These are phyloP conservation scores for Fragum fragum DNA, from an alignment of 2,888 invertebrate species.

Conservation along the genomic window DNA sequence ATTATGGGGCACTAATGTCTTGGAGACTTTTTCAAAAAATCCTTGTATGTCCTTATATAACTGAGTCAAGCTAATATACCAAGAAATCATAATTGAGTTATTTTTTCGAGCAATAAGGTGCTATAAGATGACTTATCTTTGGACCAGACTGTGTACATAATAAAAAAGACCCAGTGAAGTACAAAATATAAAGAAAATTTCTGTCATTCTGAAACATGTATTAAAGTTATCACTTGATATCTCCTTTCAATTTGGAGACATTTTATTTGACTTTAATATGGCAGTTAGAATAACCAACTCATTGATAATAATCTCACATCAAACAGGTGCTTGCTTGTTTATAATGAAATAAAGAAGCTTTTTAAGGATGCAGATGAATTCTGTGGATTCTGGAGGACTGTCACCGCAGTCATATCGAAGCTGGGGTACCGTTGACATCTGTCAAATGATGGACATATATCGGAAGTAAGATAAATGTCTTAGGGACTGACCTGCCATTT, in stretches of 20 bases:
- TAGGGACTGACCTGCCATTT: slow-evolving; percentile 27
- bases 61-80: too few species aligned
- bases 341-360: slow-evolving; percentile 22
- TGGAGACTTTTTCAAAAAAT: too few species aligned
- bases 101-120: too few species aligned
- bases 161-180: too few species aligned
- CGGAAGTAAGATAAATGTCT: slow-evolving; percentile 44
- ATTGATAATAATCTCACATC: slow-evolving; percentile 27
- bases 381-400: slow-evolving; percentile 1
- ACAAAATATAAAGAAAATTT: too few species aligned
- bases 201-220: not conserved
- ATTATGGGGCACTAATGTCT: too few species aligned
- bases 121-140: too few species aligned
- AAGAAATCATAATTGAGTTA: too few species aligned
- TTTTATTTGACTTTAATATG: slow-evolving; percentile 63
- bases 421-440: slow-evolving; percentile 17
- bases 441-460: slow-evolving; percentile 26
- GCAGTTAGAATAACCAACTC: slow-evolving; percentile 28
- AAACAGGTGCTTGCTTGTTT: slow-evolving; percentile 31
- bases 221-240: slow-evolving; percentile 13
- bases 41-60: too few species aligned
- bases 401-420: slow-evolving; percentile 20
- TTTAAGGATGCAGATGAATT: slow-evolving; percentile 29
- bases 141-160: too few species aligned
- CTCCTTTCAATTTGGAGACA: slow-evolving; percentile 48